phyloP scores from a whole-genome alignment of 2,888 invertebrate species.

The Andrena bucephala region DNA sequence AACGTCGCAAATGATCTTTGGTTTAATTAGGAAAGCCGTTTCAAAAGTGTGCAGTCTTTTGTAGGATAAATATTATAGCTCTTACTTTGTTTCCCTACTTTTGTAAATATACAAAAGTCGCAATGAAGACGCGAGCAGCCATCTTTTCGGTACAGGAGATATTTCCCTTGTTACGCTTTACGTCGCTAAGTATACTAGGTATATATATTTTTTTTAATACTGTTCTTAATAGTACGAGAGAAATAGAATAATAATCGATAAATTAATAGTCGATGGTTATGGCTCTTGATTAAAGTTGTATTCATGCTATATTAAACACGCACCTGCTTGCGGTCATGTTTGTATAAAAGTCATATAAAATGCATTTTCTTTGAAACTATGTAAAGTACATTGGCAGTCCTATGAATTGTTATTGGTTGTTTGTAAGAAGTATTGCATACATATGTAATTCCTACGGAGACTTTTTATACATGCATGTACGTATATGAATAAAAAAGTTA shows the following conservation, averaged over 20 bases:
- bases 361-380: slow-evolving; percentile 47
- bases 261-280: slow-evolving; percentile 30
- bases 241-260: slow-evolving; percentile 42
- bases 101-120: slow-evolving; percentile 56
- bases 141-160: slow-evolving; percentile 32
- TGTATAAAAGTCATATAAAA: slow-evolving; percentile 68
- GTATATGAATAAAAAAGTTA: slow-evolving; percentile 41
- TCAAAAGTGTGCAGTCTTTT: slow-evolving; percentile 47
- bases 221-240: slow-evolving; percentile 40
- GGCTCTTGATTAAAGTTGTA: slow-evolving; percentile 29
- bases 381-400: slow-evolving; percentile 42
- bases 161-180: slow-evolving; percentile 22
- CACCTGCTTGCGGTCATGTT: slow-evolving; percentile 38
- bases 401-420: slow-evolving; percentile 47
- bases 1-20: slow-evolving; percentile 50
- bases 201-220: slow-evolving; percentile 40
- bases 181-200: slow-evolving; percentile 35
- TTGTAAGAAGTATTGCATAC: slow-evolving; percentile 50
- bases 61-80: slow-evolving; percentile 45
- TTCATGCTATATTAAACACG: slow-evolving; percentile 39
- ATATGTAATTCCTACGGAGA: slow-evolving; percentile 40
- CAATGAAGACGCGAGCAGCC: slow-evolving; percentile 41
- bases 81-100: slow-evolving; percentile 37
- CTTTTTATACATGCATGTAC: slow-evolving; percentile 38
- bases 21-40: slow-evolving; percentile 49